phyloP scores from a whole-genome alignment of 2,797 vertebrate genomes.

The Cossypha dichroa region DNA sequence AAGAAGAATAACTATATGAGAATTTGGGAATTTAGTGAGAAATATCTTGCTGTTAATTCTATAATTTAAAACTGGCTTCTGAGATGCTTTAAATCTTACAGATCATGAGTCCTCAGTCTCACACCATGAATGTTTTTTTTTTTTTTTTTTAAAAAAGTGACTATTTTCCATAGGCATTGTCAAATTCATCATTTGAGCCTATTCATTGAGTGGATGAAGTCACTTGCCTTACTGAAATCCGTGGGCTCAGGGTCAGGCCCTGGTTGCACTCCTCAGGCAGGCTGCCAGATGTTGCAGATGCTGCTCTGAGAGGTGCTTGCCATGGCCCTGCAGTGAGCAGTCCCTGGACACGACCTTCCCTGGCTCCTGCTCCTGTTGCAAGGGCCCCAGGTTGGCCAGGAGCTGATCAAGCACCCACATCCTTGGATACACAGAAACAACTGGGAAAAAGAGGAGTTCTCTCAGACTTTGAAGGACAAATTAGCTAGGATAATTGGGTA shows the following conservation, averaged over 20 bases:
- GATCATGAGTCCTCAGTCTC: not conserved
- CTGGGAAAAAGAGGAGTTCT: not conserved
- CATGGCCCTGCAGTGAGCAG: not conserved
- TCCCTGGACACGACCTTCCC: accelerated
- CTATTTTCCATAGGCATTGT: not conserved
- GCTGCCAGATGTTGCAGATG: not conserved
- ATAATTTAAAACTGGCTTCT: not conserved
- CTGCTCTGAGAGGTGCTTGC: not conserved
- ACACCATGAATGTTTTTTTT: accelerated
- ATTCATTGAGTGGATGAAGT: not conserved
- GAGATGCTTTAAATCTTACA: not conserved
- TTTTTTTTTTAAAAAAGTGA: too few species aligned
- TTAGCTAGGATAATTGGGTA: not conserved
- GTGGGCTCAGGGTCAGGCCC: too few species aligned
- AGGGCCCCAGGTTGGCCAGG: not conserved
- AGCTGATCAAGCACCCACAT: not conserved
- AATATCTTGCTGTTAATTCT: not conserved
- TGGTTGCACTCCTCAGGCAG: not conserved
- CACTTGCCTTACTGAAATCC: accelerated
- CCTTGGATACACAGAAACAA: not conserved
- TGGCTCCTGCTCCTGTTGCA: not conserved
- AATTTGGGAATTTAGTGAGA: not conserved
- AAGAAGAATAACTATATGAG: not conserved
- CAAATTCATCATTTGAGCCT: not conserved
- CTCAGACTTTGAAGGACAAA: not conserved